Conservation (phyloP, 2,888 invertebrate species). For the Arctia plantaginis region DNA sequence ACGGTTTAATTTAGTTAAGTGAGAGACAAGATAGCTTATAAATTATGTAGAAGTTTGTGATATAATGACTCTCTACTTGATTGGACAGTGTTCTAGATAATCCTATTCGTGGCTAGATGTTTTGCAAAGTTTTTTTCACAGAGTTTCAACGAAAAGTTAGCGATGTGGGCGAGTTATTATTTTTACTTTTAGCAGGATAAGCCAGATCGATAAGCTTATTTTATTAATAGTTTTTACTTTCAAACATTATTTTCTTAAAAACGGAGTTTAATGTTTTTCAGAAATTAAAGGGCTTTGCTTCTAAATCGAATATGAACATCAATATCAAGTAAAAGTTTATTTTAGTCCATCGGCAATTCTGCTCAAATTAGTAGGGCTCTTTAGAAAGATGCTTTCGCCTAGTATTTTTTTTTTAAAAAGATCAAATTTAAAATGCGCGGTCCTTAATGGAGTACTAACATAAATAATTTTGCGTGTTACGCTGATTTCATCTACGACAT, state of each 20-base stretch:
- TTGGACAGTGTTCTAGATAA: conserved; percentile 18
- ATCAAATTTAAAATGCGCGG: too few relatives aligned
- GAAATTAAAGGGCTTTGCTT: too few relatives aligned
- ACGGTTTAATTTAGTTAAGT: conserved; percentile 75
- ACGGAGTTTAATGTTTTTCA: neutral
- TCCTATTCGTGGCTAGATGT: neutral
- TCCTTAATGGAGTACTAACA: too few relatives aligned
- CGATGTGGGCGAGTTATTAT: neutral
- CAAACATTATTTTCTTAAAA: neutral
- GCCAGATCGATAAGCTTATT: neutral
- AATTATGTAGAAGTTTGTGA: conserved; percentile 59
- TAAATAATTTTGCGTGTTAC: too few relatives aligned
- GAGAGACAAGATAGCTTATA: conserved; percentile 63
- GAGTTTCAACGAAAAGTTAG: neutral
- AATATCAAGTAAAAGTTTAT: too few relatives aligned
- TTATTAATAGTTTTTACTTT: neutral
- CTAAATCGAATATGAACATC: too few relatives aligned
- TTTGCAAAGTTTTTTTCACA: neutral
- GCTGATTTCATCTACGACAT: too few relatives aligned
- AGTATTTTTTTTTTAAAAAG: too few relatives aligned
- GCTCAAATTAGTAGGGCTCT: too few relatives aligned
- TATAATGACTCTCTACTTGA: conserved; percentile 36
- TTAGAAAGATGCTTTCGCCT: too few relatives aligned
- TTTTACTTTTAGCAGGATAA: neutral
- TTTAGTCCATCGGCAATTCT: too few relatives aligned